Conservation (phyloP, 2,888 invertebrate species). For the Coelogynopora nodosa region DNA sequence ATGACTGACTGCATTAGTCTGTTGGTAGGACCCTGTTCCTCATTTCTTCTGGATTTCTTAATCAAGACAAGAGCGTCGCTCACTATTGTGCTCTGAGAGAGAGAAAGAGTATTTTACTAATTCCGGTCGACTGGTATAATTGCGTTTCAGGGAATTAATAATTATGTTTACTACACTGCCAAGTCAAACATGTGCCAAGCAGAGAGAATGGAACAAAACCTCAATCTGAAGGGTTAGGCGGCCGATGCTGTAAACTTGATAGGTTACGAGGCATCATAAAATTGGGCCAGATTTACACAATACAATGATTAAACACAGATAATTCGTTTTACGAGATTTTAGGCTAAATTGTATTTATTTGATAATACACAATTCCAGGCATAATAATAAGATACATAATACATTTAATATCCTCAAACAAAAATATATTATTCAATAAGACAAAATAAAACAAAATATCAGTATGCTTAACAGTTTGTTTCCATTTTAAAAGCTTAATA, state of each 20-base stretch:
- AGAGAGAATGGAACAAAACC: neutral
- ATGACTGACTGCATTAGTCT: neutral
- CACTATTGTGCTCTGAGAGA: neutral
- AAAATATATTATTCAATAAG: neutral
- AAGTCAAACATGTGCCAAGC: slow-evolving; percentile 13
- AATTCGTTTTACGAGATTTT: neutral
- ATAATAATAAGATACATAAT: neutral
- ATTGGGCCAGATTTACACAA: neutral
- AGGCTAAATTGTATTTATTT: neutral
- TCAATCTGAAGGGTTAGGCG: neutral
- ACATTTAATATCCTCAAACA: neutral
- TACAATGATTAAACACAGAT: neutral
- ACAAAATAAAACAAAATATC: neutral
- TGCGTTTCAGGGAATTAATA: slow-evolving; percentile 4
- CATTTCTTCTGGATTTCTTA: neutral
- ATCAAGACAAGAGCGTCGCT: neutral
- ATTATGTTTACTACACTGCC: neutral
- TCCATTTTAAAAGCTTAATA: too few species aligned
- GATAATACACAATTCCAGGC: neutral
- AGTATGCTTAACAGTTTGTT: too few species aligned
- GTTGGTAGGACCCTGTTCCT: neutral
- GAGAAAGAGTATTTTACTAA: too few species aligned
- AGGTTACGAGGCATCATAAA: neutral
- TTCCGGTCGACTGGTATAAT: neutral
- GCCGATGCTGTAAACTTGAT: too few species aligned